These are phyloP conservation scores for Enteromius viviparus DNA, from an alignment of 2,797 vertebrate species.

Conservation along the genomic window DNA sequence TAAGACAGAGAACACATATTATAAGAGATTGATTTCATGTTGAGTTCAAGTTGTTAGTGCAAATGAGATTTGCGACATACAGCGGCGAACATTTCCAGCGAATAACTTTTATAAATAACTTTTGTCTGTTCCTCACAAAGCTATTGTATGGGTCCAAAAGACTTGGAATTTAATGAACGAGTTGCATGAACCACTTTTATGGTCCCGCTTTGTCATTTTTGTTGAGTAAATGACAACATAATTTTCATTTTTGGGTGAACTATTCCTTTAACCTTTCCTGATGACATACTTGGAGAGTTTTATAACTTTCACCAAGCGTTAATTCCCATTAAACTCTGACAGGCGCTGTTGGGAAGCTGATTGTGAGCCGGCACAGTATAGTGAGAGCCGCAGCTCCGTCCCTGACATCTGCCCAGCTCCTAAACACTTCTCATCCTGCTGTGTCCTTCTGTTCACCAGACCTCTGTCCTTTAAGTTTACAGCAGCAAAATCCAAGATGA, in stretches of 20 bases:
- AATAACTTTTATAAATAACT: conserved; percentile 11
- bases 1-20: neutral
- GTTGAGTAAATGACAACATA: conserved; percentile 24
- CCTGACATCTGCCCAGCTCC: conserved; percentile 34
- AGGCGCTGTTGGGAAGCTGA: conserved; percentile 28
- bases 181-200: conserved; percentile 20
- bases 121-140: conserved; percentile 24
- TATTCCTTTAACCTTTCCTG: conserved; percentile 39
- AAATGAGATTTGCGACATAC: neutral
- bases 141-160: neutral
- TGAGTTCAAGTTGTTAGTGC: conserved; percentile 11
- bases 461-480: conserved; percentile 23
- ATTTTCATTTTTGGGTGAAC: conserved; percentile 32
- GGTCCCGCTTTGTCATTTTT: conserved; percentile 11
- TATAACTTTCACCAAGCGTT: conserved; percentile 41
- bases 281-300: conserved; percentile 37
- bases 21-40: conserved; percentile 12
- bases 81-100: neutral
- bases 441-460: conserved; percentile 37
- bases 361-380: conserved; percentile 1
- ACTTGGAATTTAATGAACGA: conserved; percentile 14
- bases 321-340: conserved; percentile 42
- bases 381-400: neutral
- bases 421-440: conserved; percentile 23
- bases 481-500: conserved; percentile 11